A percentile compares a stretch with the other conserved stretches of the same genome.
Evolutionary conservation across 2,113 vertebrate genomes (phyloP).

Genomic region (Pelvicachromis taeniatus): DNA sequence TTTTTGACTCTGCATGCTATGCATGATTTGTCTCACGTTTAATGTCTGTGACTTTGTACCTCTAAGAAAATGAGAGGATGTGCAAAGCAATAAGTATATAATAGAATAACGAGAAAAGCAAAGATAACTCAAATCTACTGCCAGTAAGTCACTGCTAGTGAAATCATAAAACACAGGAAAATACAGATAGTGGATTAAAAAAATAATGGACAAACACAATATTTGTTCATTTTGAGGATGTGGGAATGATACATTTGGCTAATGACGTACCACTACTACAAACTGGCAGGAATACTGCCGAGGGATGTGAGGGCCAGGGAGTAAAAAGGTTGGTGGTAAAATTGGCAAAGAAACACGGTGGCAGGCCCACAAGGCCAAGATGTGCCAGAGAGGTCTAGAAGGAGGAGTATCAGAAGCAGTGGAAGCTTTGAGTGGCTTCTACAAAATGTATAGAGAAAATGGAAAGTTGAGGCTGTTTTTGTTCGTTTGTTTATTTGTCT

Average conservation of each 20-base stretch:
- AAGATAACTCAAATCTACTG: background rate
- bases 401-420: slow-evolving; percentile 49
- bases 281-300: background rate
- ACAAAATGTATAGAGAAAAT: background rate
- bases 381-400: slow-evolving; percentile 54
- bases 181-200: background rate
- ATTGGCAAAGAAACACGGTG: background rate
- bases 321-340: background rate
- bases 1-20: background rate
- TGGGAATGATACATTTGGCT: background rate
- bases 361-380: slow-evolving; percentile 68
- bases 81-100: background rate
- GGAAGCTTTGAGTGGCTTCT: background rate
- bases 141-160: background rate
- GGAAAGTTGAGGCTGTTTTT: background rate
- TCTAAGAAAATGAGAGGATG: background rate
- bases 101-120: background rate
- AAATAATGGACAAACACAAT: background rate
- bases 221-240: background rate
- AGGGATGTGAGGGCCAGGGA: background rate
- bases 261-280: background rate
- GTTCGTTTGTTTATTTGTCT: too few relatives aligned
- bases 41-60: background rate
- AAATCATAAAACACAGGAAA: background rate
- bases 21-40: background rate